A percentile compares a stretch with the other conserved stretches of the same genome.
Evolutionary conservation across 1,140 invertebrate genomes (phyloP).

Genomic region (Dendroctonus ponderosae): DNA sequence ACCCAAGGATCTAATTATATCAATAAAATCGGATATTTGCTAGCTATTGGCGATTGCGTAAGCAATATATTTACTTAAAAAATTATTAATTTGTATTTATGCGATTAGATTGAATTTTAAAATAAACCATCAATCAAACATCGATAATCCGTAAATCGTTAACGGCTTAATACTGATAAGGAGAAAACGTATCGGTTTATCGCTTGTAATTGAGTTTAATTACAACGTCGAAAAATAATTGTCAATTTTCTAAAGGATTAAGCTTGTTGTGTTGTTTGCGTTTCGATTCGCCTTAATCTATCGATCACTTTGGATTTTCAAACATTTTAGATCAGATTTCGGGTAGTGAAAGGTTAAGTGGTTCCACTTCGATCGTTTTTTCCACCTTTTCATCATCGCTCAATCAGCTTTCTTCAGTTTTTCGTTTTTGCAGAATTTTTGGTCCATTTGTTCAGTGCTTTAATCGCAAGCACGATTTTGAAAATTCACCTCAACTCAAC

Average conservation of each 20-base stretch:
- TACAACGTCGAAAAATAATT: slow-evolving; percentile 23
- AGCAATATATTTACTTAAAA: slow-evolving; percentile 26
- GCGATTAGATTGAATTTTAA: slow-evolving; percentile 24
- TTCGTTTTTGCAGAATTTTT: no score
- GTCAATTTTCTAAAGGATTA: slow-evolving; percentile 23
- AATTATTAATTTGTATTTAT: slow-evolving; percentile 26
- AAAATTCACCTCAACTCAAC: no score
- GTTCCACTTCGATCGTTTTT: no score
- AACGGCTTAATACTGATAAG: slow-evolving; percentile 25
- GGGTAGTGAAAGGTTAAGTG: no score
- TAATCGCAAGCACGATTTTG: no score
- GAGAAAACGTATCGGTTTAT: slow-evolving; percentile 17
- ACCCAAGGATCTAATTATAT: slow-evolving; percentile 11
- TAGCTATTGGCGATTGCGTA: slow-evolving; percentile 1
- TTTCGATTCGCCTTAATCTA: slow-evolving; percentile 12
- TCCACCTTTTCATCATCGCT: no score
- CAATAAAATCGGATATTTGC: slow-evolving; percentile 5
- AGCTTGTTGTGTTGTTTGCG: slow-evolving; percentile 4
- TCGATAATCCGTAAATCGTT: slow-evolving; percentile 25
- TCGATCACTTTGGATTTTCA: not conserved
- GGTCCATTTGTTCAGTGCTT: no score
- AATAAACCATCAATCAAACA: slow-evolving; percentile 31
- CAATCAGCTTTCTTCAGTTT: no score
- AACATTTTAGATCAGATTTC: no score
- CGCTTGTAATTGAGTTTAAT: slow-evolving; percentile 28